Evolutionary conservation across 1,140 invertebrate species (phyloP), one percentile per base, ranked within the genome.

Genomic region (Leptinotarsa texana): DNA sequence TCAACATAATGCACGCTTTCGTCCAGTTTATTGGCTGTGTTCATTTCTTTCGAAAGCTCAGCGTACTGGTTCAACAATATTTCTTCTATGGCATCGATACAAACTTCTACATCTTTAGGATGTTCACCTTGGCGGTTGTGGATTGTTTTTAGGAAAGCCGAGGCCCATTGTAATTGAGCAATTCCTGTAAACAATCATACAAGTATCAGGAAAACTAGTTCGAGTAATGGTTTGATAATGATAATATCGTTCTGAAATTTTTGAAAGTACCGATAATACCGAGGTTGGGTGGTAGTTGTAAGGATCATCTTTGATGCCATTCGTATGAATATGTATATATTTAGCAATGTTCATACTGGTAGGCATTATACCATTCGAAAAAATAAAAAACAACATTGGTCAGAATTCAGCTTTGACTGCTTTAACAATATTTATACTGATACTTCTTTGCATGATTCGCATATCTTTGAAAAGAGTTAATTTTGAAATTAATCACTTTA

Each of bases 81-180:
- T 33, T 84, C 79, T 69, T 83, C 75, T 13, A 85, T 81, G 13
- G 78, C 76, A 21, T 83, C 77, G 11, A 84, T 79, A 65, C 84
- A 85, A 2, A 83, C 47, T 62, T 79, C 74, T 8, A 85, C 78
- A 68, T 85, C 84, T 75, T 78, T 79, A 0, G 82, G 79, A 66
- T 81, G 75, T 18, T 80, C 78, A 6, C 80, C 79, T 61, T 73
- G 77, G 22, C 76, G 69, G 27, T 81, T 76, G 48, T 78, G 77
- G 11, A 84, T 78, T 2, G 78, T 79, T 42, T 82, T 73, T 18
- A 85, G 66, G 67, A 85, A 85, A 49, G 74, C 74, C 15, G 82
- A 78, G 4, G 84, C 84, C 84, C 84, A 85, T 18, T 84, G 83
- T 4, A 85, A 63, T 66, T 85, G 83, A 15, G 74, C 80, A 18